phyloP scores from a whole-genome alignment of 1,140 invertebrate species.

The Hyphantria cunea region DNA sequence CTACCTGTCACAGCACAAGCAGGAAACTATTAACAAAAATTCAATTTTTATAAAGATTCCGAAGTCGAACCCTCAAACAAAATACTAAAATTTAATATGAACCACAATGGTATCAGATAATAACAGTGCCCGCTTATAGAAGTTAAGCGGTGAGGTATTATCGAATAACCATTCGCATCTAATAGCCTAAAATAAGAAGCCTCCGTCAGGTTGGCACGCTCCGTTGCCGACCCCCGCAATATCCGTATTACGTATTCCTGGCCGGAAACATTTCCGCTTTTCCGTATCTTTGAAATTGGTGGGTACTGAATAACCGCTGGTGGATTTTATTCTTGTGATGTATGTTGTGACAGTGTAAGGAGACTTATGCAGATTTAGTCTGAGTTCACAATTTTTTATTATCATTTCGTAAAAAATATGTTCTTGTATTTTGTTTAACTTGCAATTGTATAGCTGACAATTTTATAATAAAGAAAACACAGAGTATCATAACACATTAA shows the following conservation, averaged over 20 bases:
- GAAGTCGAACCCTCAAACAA: no score
- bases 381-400: background rate
- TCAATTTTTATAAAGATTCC: no score
- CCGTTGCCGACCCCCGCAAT: constrained; percentile 20
- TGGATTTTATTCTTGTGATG: constrained; percentile 7
- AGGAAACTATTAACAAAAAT: no score
- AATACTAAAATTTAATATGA: no score
- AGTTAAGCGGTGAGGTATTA: constrained; percentile 15
- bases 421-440: no score
- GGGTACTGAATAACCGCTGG: constrained; percentile 1
- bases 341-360: background rate
- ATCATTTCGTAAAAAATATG: no score
- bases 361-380: background rate
- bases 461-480: no score
- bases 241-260: constrained; percentile 27
- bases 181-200: constrained; percentile 24
- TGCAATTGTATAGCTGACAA: no score
- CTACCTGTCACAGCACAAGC: no score
- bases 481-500: no score
- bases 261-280: constrained; percentile 26
- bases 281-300: constrained; percentile 23
- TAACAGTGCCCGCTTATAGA: constrained; percentile 2
- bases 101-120: background rate
- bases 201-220: constrained; percentile 8
- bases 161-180: constrained; percentile 24